These are phyloP conservation scores for Synergus gifuensis DNA, from an alignment of 2,888 invertebrate genomes.

Conservation along the genomic window DNA sequence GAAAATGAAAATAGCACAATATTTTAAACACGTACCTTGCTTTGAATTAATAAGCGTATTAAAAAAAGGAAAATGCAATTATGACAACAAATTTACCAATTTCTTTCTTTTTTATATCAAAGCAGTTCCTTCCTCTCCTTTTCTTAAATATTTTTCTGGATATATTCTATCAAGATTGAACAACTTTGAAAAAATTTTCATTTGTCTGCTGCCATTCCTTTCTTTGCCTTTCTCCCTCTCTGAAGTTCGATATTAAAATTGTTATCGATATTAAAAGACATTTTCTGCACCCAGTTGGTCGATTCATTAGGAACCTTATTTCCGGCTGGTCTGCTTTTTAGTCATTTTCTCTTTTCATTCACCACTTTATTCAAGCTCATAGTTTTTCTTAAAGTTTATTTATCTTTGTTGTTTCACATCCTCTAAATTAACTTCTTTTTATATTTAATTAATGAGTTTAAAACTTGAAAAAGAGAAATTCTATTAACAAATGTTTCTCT, in stretches of 20 bases:
- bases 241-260: constrained; percentile 28
- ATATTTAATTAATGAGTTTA: background rate
- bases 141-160: background rate
- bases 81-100: background rate
- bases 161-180: background rate
- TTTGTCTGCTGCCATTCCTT: background rate
- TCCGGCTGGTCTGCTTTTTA: background rate
- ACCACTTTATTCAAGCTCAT: constrained; percentile 11
- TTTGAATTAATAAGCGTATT: background rate
- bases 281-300: constrained; percentile 19
- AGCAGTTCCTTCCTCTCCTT: background rate
- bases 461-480: no score
- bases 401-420: background rate
- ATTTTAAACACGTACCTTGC: background rate
- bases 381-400: constrained; percentile 19
- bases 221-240: background rate
- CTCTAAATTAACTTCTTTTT: background rate
- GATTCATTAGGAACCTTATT: constrained; percentile 33
- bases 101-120: background rate
- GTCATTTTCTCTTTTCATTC: constrained; percentile 21
- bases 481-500: no score
- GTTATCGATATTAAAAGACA: constrained; percentile 12
- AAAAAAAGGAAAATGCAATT: background rate
- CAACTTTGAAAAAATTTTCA: background rate
- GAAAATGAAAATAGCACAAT: background rate